These are phyloP conservation scores for Molossus alvarezi DNA, from an alignment of 2,797 vertebrate species.

Conservation along the genomic window DNA sequence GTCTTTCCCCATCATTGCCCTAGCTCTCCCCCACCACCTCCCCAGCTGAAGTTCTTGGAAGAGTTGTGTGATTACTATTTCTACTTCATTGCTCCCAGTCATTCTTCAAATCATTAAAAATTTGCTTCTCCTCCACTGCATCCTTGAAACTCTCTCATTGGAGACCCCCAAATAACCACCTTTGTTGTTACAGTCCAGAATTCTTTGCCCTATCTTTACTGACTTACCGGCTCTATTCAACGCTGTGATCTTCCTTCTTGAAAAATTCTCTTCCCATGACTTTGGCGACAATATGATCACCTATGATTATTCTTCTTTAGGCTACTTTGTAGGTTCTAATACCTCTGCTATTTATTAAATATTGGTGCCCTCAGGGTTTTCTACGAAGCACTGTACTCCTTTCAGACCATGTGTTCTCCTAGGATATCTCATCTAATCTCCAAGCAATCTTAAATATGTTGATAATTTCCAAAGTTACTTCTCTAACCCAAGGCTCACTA, in stretches of 20 bases:
- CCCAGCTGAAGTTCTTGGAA: not conserved
- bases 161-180: not conserved
- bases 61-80: not conserved
- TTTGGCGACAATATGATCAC: not conserved
- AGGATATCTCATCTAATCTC: not conserved
- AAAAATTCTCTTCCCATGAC: not conserved
- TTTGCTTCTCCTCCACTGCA: not conserved
- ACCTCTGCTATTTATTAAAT: not conserved
- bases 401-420: not conserved
- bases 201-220: not conserved
- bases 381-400: not conserved
- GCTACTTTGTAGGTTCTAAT: not conserved
- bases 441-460: not conserved
- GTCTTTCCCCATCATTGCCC: not conserved
- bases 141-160: not conserved
- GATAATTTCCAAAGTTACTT: not conserved
- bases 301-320: not conserved
- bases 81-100: not conserved
- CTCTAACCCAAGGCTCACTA: conserved; percentile 13
- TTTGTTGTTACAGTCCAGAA: not conserved
- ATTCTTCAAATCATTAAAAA: conserved; percentile 4
- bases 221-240: not conserved
- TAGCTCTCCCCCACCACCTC: not conserved
- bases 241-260: not conserved
- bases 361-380: not conserved